A percentile compares a stretch with the other conserved stretches of the same genome.
Conservation (phyloP, 2,888 invertebrate species). For the Acrocyrtus sp. region DNA sequence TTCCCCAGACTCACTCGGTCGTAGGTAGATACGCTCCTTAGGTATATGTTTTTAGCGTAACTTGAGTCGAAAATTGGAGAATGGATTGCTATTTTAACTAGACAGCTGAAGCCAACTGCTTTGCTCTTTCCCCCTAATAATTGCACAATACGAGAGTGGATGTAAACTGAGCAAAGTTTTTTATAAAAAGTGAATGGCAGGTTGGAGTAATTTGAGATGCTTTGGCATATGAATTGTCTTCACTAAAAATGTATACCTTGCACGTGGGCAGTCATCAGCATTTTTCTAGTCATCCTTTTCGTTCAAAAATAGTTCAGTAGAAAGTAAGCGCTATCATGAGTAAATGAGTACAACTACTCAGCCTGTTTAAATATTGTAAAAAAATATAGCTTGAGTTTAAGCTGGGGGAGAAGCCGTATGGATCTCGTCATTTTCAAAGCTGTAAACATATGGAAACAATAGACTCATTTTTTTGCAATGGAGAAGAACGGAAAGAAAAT, state of each 20-base stretch:
- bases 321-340: no score
- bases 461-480: background rate
- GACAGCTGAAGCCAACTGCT: constrained; percentile 25
- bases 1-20: no score
- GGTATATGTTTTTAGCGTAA: no score
- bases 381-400: no score
- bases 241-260: constrained; percentile 14
- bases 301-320: background rate
- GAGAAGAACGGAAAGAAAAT: background rate
- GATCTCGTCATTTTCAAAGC: no score
- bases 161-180: constrained; percentile 5
- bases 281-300: background rate
- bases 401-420: no score
- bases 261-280: constrained; percentile 33
- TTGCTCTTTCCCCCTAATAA: constrained; percentile 11
- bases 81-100: background rate
- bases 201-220: constrained; percentile 43
- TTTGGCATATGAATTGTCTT: constrained; percentile 39
- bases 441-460: background rate
- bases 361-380: no score
- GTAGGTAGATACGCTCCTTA: no score
- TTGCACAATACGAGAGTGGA: no score
- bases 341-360: no score
- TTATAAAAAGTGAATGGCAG: constrained; percentile 25
- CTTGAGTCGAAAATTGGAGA: no score